Percentiles rank a stretch among this genome's conserved stretches.
These are phyloP conservation scores for Diaphora mendica DNA, from an alignment of 2,888 invertebrate species.

Conservation along the genomic window DNA sequence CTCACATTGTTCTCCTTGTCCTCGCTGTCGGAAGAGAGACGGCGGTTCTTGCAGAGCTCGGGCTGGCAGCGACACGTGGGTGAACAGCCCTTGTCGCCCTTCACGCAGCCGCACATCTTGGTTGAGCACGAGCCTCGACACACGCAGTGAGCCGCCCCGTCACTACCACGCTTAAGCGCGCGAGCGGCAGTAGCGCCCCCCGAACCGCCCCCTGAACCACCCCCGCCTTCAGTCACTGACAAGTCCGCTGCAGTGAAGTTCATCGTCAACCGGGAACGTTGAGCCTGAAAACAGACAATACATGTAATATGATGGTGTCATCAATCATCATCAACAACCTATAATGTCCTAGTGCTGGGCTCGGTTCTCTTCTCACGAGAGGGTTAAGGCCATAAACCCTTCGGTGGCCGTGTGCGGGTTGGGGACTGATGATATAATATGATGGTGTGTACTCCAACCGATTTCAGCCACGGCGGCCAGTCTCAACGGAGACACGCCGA, in stretches of 20 bases:
- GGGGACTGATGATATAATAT: no score
- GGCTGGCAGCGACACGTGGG: conserved; percentile 84
- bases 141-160: conserved; percentile 87
- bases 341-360: no score
- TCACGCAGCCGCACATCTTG: conserved; percentile 87
- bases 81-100: conserved; percentile 77
- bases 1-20: conserved; percentile 75
- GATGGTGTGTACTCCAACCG: no score
- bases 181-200: conserved; percentile 37
- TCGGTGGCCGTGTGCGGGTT: no score
- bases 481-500: no score
- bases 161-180: conserved; percentile 83
- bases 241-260: conserved; percentile 66
- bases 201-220: conserved; percentile 17
- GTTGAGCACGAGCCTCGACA: conserved; percentile 88
- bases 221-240: conserved; percentile 30
- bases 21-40: conserved; percentile 63
- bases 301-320: no score
- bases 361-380: no score
- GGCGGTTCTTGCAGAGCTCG: conserved; percentile 73
- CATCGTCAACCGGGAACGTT: conserved; percentile 75
- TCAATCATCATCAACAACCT: no score
- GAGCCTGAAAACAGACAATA: conserved; percentile 61
- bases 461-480: no score
- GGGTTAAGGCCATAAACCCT: no score